These are phyloP conservation scores for Leguminivora glycinivorella DNA, from an alignment of 1,140 invertebrate genomes.

Conservation along the genomic window DNA sequence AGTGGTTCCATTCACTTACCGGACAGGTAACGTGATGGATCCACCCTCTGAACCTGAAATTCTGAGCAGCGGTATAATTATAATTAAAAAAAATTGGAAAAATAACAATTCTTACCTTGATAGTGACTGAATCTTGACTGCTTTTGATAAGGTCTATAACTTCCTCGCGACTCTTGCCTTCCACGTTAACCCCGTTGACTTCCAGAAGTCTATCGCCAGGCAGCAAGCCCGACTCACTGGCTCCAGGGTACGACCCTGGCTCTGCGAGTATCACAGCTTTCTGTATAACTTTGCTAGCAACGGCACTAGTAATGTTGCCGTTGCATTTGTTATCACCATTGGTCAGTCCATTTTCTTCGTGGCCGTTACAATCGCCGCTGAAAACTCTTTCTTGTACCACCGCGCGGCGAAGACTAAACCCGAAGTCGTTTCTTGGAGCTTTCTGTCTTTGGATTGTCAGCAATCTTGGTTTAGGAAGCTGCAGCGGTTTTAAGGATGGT, in stretches of 20 bases:
- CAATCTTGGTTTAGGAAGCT: conserved; percentile 86
- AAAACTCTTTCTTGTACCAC: conserved; percentile 85
- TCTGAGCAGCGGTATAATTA: too few species aligned
- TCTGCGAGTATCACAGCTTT: conserved; percentile 95
- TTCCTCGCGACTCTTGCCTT: conserved; percentile 92
- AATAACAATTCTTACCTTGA: conserved; percentile 85
- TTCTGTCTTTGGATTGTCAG: conserved; percentile 90
- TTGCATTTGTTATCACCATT: conserved; percentile 70
- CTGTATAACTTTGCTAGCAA: conserved; percentile 79
- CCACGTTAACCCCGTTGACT: conserved; percentile 92
- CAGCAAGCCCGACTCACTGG: conserved; percentile 90
- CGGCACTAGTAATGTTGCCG: conserved; percentile 48
- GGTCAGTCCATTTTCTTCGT: conserved; percentile 57
- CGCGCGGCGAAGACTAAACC: conserved; percentile 94
- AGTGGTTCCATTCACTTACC: too few species aligned
- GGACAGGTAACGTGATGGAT: too few species aligned
- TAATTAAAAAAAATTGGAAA: too few species aligned
- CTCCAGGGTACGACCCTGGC: conserved; percentile 89
- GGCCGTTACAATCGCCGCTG: conserved; percentile 59
- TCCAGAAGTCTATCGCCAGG: conserved; percentile 95
- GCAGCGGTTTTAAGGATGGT: conserved; percentile 87
- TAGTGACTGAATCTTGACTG: conserved; percentile 88
- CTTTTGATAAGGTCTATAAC: conserved; percentile 96
- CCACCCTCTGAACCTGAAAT: too few species aligned
- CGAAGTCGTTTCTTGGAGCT: conserved; percentile 93